These are phyloP conservation scores for Pyrrhosoma nymphula DNA, from an alignment of 2,888 invertebrate species.

Conservation along the genomic window DNA sequence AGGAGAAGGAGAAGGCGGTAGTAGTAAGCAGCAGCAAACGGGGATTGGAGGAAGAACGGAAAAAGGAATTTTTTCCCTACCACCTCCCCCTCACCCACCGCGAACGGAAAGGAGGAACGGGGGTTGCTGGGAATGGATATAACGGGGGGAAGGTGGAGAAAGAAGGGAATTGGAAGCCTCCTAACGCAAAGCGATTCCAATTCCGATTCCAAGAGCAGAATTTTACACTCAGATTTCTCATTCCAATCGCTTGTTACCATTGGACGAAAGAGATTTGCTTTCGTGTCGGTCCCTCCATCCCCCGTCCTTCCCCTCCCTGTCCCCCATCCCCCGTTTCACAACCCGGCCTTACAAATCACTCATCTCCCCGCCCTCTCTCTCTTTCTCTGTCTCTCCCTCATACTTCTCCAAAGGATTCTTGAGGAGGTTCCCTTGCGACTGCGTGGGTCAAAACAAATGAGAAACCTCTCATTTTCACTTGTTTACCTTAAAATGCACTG, in stretches of 20 bases:
- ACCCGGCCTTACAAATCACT: not conserved
- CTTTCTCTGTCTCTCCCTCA: not conserved
- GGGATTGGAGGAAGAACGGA: not conserved
- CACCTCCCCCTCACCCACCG: not conserved
- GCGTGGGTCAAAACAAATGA: no score
- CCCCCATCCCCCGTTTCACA: not conserved
- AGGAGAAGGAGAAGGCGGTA: not conserved
- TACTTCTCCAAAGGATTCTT: not conserved
- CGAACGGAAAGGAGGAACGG: not conserved
- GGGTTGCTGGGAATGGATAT: not conserved
- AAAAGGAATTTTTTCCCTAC: not conserved
- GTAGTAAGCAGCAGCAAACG: not conserved
- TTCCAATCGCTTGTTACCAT: conserved; percentile 39
- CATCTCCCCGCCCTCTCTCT: not conserved
- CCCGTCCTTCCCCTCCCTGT: not conserved
- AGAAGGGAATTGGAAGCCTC: not conserved
- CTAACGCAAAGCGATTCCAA: conserved; percentile 26
- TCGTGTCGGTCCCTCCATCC: not conserved
- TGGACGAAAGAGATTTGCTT: conserved; percentile 19
- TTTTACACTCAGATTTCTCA: conserved; percentile 30
- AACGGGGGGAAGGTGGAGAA: not conserved
- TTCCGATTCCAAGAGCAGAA: not conserved
- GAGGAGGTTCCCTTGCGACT: no score
- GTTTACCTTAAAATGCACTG: no score
- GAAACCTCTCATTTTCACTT: no score